Percentiles rank a stretch among this genome's conserved stretches.
Evolutionary conservation across 2,797 vertebrate species (phyloP).

Genomic region (Ctenochaetus hawaiiensis): DNA sequence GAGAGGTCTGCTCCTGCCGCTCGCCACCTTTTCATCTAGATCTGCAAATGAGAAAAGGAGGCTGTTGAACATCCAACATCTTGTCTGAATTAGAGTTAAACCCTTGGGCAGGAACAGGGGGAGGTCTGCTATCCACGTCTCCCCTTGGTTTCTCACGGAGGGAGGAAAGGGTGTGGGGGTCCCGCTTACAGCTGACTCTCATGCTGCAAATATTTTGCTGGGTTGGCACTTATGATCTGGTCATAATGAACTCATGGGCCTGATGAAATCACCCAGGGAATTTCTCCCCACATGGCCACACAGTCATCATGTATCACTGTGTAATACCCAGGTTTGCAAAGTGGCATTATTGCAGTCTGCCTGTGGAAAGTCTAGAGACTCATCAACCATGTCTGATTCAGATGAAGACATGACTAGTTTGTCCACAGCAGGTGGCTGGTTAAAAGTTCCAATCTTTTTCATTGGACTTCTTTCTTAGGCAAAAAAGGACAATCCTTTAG

Average conservation of each 20-base stretch:
- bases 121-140: conserved; percentile 54
- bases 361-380: conserved; percentile 43
- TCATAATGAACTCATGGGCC: conserved; percentile 65
- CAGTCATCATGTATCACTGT: conserved; percentile 61
- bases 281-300: conserved; percentile 48
- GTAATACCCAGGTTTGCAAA: conserved; percentile 49
- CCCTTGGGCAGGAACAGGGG: conserved; percentile 66
- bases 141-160: conserved; percentile 69
- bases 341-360: conserved; percentile 38
- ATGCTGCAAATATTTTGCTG: conserved; percentile 70
- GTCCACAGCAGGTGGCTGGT: conserved; percentile 26
- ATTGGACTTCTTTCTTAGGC: neutral
- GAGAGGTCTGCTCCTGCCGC: conserved; percentile 72
- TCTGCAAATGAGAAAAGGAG: conserved; percentile 73
- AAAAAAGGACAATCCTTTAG: conserved; percentile 9
- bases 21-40: conserved; percentile 76
- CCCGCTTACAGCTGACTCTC: conserved; percentile 69
- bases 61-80: conserved; percentile 77
- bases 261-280: conserved; percentile 63
- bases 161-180: conserved; percentile 70
- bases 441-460: conserved; percentile 15
- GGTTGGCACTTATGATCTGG: conserved; percentile 62
- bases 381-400: conserved; percentile 38
- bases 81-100: conserved; percentile 79
- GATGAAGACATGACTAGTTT: conserved; percentile 31